Percentiles rank a stretch among this genome's conserved stretches.
These are phyloP conservation scores for Acrocera orbiculus DNA, from an alignment of 2,888 invertebrate genomes.

Conservation along the genomic window DNA sequence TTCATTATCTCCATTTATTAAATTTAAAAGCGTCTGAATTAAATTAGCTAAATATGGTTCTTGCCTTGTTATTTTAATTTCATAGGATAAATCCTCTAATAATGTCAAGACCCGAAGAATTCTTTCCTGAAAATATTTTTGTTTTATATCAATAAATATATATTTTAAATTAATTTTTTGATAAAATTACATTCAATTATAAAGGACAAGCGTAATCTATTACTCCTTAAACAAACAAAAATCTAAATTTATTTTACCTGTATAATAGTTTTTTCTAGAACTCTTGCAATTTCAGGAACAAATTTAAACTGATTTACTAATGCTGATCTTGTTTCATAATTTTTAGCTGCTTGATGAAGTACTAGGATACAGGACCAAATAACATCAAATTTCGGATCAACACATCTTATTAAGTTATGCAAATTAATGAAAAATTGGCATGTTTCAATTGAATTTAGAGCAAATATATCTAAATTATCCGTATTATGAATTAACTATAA, in stretches of 20 bases:
- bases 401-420: not conserved
- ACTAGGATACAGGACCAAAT: slow-evolving; percentile 23
- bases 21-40: slow-evolving; percentile 45
- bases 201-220: not conserved
- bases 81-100: slow-evolving; percentile 54
- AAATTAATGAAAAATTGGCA: not conserved
- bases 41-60: slow-evolving; percentile 43
- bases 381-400: slow-evolving; percentile 20
- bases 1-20: slow-evolving; percentile 38
- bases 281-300: slow-evolving; percentile 15
- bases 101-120: slow-evolving; percentile 30
- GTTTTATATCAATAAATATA: too few species aligned
- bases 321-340: slow-evolving; percentile 20
- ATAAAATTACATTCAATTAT: too few species aligned
- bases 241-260: not conserved
- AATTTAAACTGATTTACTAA: slow-evolving; percentile 24
- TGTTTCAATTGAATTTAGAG: not conserved
- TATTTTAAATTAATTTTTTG: too few species aligned
- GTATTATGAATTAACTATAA: not conserved
- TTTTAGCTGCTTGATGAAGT: slow-evolving; percentile 23
- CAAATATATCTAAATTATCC: not conserved
- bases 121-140: too few species aligned
- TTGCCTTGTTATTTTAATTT: slow-evolving; percentile 63
- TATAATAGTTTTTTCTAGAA: not conserved
- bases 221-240: not conserved